phyloP scores from a whole-genome alignment of 2,113 vertebrate genomes.

The Calidris pugnax region DNA sequence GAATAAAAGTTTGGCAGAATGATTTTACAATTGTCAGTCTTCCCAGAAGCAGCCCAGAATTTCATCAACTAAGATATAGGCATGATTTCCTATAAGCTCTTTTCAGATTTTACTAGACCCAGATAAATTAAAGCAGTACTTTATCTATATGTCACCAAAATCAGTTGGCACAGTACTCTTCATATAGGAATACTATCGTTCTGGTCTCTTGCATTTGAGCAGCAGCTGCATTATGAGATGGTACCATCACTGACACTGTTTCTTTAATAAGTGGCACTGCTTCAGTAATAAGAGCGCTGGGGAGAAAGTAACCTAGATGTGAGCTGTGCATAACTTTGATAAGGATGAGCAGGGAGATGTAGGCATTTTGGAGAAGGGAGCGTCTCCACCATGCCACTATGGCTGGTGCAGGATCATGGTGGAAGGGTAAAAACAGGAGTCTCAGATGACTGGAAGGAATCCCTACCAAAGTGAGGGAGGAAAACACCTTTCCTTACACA shows the following conservation, averaged over 20 bases:
- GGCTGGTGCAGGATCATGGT: accelerated
- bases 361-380: background rate
- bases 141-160: background rate
- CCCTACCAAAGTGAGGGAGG: background rate
- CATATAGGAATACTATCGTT: background rate
- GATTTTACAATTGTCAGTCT: constrained; percentile 29
- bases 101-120: background rate
- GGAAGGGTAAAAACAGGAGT: background rate
- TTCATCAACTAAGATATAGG: background rate
- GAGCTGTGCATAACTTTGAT: background rate
- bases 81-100: background rate
- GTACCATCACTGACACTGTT: background rate
- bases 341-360: background rate
- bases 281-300: background rate
- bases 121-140: background rate
- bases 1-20: constrained; percentile 31
- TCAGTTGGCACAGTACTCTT: background rate
- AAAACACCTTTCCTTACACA: background rate
- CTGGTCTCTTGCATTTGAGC: background rate
- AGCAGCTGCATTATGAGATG: background rate
- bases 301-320: background rate
- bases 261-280: background rate
- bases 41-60: constrained; percentile 10
- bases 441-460: background rate
- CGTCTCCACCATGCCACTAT: background rate